A percentile compares a stretch with the other conserved stretches of the same genome.
Conservation (phyloP, 2,113 vertebrate species). For the Siphamia tubifer region DNA sequence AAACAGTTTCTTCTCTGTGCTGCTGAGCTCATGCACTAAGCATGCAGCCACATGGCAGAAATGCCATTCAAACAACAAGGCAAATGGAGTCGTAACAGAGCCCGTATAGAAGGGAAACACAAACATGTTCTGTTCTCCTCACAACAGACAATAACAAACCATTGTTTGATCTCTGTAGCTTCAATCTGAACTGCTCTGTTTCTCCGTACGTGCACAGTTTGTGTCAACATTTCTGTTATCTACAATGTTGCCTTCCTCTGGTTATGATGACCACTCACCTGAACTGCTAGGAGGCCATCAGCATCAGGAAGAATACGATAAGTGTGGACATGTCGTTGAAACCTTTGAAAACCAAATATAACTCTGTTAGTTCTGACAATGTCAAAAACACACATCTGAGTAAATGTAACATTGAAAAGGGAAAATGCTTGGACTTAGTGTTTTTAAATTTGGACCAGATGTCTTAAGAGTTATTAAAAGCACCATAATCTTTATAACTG, state of each 20-base stretch:
- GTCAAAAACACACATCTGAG: not conserved
- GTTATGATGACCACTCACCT: slow-evolving; percentile 78
- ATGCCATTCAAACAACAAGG: slow-evolving; percentile 69
- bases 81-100: slow-evolving; percentile 38
- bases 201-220: not conserved
- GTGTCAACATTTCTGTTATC: not conserved
- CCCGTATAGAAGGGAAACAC: slow-evolving; percentile 37
- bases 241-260: not conserved
- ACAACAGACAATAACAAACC: slow-evolving; percentile 41
- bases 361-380: not conserved
- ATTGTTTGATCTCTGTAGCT: slow-evolving; percentile 13
- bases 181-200: not conserved
- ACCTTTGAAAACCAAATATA: slow-evolving; percentile 71
- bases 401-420: slow-evolving; percentile 13
- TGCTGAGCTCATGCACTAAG: slow-evolving; percentile 69
- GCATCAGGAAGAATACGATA: slow-evolving; percentile 88
- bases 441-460: slow-evolving; percentile 12
- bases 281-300: slow-evolving; percentile 86
- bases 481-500: not conserved
- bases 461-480: not conserved
- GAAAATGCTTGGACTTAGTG: not conserved
- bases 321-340: slow-evolving; percentile 86
- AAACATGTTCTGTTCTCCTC: slow-evolving; percentile 59
- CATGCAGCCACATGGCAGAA: slow-evolving; percentile 61
- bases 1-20: slow-evolving; percentile 75